Percentiles rank a stretch among this genome's conserved stretches.
These are phyloP conservation scores for Larimichthys crocea DNA, from an alignment of 2,113 vertebrate genomes.

Conservation along the genomic window DNA sequence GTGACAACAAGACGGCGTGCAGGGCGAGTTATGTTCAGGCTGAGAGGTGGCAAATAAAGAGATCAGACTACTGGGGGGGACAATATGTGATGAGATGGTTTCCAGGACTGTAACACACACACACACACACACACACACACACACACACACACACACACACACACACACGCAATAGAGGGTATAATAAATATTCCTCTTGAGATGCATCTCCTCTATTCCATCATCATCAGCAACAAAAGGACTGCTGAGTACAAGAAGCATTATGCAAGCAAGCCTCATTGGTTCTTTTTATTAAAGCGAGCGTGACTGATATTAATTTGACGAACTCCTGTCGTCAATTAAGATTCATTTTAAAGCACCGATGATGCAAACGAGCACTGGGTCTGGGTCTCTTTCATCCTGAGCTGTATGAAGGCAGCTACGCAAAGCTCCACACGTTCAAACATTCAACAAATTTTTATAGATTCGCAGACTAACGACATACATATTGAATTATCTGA, in stretches of 20 bases:
- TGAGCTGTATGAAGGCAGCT: neutral
- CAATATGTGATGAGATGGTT: neutral
- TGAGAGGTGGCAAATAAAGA: neutral
- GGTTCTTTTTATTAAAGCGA: neutral
- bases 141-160: neutral
- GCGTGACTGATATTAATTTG: neutral
- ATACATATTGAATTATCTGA: no score
- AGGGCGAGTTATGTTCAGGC: neutral
- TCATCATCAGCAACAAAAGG: neutral
- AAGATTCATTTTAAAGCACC: neutral
- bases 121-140: neutral
- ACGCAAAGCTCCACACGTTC: no score
- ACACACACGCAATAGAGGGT: neutral
- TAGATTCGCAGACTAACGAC: neutral
- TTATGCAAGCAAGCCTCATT: neutral
- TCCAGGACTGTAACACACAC: constrained; percentile 13
- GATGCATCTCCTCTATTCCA: constrained; percentile 14
- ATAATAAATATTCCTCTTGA: neutral
- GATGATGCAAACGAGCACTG: neutral
- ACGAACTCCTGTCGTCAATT: neutral
- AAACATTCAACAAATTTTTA: no score
- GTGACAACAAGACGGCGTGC: neutral
- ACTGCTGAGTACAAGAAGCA: neutral
- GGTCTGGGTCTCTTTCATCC: neutral
- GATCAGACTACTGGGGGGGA: neutral